phyloP scores from a whole-genome alignment of 2,797 vertebrate species.

The Argya squamiceps region DNA sequence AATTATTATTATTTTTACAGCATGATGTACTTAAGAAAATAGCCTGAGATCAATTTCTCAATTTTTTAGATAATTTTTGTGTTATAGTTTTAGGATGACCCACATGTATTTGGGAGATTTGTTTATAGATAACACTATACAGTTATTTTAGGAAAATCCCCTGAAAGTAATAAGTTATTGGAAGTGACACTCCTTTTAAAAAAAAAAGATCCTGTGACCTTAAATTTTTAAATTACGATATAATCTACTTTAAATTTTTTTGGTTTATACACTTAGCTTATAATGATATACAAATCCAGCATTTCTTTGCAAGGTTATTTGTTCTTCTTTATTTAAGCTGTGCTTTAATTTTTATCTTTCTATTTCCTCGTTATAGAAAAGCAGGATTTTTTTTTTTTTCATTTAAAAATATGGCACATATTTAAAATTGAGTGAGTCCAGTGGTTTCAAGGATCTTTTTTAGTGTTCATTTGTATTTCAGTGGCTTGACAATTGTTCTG shows the following conservation, averaged over 20 bases:
- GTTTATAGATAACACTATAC: neutral
- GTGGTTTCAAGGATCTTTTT: neutral
- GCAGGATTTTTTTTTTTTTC: neutral
- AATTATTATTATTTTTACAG: neutral
- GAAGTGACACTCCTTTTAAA: neutral
- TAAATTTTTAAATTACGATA: neutral
- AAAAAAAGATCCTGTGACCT: neutral
- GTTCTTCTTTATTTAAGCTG: neutral
- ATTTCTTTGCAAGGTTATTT: neutral
- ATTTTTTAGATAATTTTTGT: conserved; percentile 16
- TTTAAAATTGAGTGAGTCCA: neutral
- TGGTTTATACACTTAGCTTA: neutral
- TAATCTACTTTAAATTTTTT: neutral
- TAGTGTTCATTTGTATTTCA: neutral
- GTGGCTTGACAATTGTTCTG: neutral
- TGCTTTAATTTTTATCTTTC: neutral
- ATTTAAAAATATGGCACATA: neutral
- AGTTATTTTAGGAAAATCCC: neutral
- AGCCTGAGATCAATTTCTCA: neutral
- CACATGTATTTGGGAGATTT: neutral
- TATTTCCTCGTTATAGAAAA: neutral
- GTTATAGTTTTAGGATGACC: neutral
- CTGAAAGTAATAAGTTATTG: neutral
- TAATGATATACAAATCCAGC: neutral
- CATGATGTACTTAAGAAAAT: neutral